Base-by-base conservation (phyloP, 2,113 vertebrate species). In the Campylomormyrus tamandua region DNA sequence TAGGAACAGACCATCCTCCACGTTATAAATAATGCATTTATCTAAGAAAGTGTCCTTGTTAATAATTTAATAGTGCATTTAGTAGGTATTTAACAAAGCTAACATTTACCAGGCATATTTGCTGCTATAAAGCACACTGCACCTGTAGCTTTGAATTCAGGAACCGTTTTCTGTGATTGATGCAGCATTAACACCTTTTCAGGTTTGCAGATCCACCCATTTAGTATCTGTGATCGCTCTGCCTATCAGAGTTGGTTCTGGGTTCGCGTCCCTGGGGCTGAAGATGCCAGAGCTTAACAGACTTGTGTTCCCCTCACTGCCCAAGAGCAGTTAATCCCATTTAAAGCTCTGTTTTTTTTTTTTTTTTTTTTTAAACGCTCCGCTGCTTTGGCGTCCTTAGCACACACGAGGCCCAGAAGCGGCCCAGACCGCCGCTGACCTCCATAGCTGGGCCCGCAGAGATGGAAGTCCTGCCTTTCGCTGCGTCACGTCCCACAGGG, bases 281-380 rank as follows among this genome's bases (percentile, higher is more conserved):
- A 90, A 24, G 21, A 27, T 52, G 50, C 56, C 21, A 87, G 85
- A 70, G 88, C 45, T 46, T 84, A 80, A 66, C 52, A 70, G 87
- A 42, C 49, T 87, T 80, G n/a, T 8, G n/a, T 89, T 89, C 83
- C 35, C 62, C 56, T 88, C 66, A 31, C 45, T 89, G 90, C 90
- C 46, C 42, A 24, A 66, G 27, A 89, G 39, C 90, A 50, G 53
- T 42, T 3, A 90, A 91, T 53, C 15, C 19, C 85, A 35, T 24
- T 89, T 88, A 91, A 91, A 80, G 70, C 87, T 53, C 88, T 87
- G 46, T 46, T 91, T 50, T 39, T 77, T 74, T 13, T 42, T 42
- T 39, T 50, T 49, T 90, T 50, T 19, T 77, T 39, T 35, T 74
- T 35, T 7, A 19, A 90, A 88, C 2, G 56, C 52, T 0, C 50